A percentile compares a stretch with the other conserved stretches of the same genome.
phyloP scores from a whole-genome alignment of 2,888 invertebrate genomes.

The Clusia tigrina region DNA sequence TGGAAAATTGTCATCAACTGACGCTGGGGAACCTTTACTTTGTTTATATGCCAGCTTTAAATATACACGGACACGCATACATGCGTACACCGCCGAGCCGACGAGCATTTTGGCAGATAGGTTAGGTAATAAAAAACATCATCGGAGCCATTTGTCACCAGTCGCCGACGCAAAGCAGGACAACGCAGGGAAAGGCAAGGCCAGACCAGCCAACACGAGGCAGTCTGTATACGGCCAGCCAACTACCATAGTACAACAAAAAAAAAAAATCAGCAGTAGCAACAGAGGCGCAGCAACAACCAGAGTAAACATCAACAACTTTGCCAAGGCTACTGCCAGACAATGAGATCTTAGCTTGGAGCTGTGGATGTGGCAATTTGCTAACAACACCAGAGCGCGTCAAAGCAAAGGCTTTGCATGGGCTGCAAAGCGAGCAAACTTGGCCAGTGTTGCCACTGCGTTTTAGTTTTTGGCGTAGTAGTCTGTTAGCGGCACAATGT shows the following conservation, averaged over 20 bases:
- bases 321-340: slow-evolving; percentile 26
- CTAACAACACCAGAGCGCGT: no score
- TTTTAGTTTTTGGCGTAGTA: neutral
- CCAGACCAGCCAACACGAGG: neutral
- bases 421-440: neutral
- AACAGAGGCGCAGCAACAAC: slow-evolving; percentile 15
- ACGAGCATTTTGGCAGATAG: slow-evolving; percentile 40
- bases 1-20: slow-evolving; percentile 28
- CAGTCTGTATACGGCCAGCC: no score
- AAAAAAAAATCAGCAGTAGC: slow-evolving; percentile 1
- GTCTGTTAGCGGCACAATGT: neutral
- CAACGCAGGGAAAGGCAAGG: neutral
- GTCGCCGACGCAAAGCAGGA: neutral
- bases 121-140: slow-evolving; percentile 51
- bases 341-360: no score
- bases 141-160: slow-evolving; percentile 50
- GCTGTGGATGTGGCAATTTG: slow-evolving; percentile 7
- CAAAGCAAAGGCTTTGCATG: no score
- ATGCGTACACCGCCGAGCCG: slow-evolving; percentile 18
- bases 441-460: neutral
- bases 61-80: slow-evolving; percentile 18
- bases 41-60: no score
- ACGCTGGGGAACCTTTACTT: slow-evolving; percentile 1
- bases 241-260: no score
- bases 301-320: slow-evolving; percentile 9